Base-by-base conservation (phyloP, 64 coral and sea anemone genomes). In the Exaiptasia diaphana region DNA sequence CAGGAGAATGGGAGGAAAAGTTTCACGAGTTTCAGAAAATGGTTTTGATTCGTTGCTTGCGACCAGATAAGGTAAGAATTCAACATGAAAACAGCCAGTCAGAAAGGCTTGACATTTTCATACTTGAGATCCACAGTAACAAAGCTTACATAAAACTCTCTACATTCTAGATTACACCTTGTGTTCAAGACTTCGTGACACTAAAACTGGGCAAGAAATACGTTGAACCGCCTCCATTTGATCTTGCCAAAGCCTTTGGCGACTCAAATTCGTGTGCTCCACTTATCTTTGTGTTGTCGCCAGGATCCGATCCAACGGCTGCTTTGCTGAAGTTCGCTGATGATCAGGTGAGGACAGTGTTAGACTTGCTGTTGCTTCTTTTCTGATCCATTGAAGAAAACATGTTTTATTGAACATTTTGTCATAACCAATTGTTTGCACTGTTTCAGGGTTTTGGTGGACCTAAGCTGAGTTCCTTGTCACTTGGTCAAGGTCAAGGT, bases 291-390 rank as follows among this genome's bases (percentile, higher is more conserved):
- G 84, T 97, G 35, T 54, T 97, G 9, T 97, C 94, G 14, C 94
- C 94, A 2, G 94, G 94, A 32, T 97, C 94, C 21, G 94, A 97
- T 92, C 94, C 94, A 21, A 97, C 94, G 0, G 94, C 94, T 5
- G 94, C 94, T 3, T 58, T 97, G 38, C 89, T 97, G 22, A 97
- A 97, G 80, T 97, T 97, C 76, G 94, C 94, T 38, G 94, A 97
- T 76, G 94, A 97, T 24, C 94, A 97, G 93, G 93, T 97, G 67
- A 30, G 35, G 24, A 71, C n/a, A n/a, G 50, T 41, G 14, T 38
- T 27, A 3, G 11, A 71, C 9, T 0, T 30, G 23, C 58, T 30
- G 15, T 63, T 36, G 21, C 30, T 67, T 17, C 39, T 35, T 15
- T 32, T 67, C 13, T 0, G 10, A 35, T 0, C 27, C 9, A 8